Evolutionary conservation across 1,140 invertebrate species (phyloP), one percentile per base, ranked within the genome.

Genomic region (Oedothorax gibbosus): DNA sequence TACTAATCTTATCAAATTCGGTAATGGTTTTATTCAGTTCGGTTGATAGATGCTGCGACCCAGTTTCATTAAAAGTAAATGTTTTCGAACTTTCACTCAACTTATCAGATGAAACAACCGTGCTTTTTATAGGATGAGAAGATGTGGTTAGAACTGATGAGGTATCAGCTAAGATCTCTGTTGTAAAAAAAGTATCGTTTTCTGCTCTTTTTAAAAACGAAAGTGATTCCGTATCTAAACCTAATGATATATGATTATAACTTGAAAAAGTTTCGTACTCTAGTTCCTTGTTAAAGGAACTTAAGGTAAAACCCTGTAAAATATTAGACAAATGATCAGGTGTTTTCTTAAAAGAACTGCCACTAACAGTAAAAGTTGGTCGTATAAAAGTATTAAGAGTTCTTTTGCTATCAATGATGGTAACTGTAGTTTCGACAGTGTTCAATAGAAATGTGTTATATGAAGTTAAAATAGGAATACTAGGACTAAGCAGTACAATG

Each of bases 401-500:
- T 53, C 60, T 35, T 57, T 72, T 72, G 49, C 73, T 71, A 14
- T 64, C 79, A 53, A 82, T 72, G 21, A 72, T 62, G 12, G 79
- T 82, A 20, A 82, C 79, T 9, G 79, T 82, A 2, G 68, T 72
- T 53, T 82, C 65, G 6, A 82, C 69, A 20, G 50, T 72, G 51
- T 66, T 66, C 10, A 66, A 56, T 20, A 78, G 66, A 15, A 77
- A 35, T 62, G 75, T 54, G 15, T 11, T 49, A 6, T 78, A 9
- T 50, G 50, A 53, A n/a, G 73, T 64, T n/a, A 68, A 7, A 5
- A 65, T 64, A 64, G 71, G 54, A 12, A 73, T 57, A 11, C 35
- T 9, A 57, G 14, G 2, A 8, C 57, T 7, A n/a, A 35, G 21
- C 11, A 15, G 9, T 73, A n/a, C 14, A 21, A 35, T 12, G 51